A percentile compares a stretch with the other conserved stretches of the same genome.
Evolutionary conservation across 2,113 vertebrate species (phyloP).

Genomic region (Hystrix cristata): DNA sequence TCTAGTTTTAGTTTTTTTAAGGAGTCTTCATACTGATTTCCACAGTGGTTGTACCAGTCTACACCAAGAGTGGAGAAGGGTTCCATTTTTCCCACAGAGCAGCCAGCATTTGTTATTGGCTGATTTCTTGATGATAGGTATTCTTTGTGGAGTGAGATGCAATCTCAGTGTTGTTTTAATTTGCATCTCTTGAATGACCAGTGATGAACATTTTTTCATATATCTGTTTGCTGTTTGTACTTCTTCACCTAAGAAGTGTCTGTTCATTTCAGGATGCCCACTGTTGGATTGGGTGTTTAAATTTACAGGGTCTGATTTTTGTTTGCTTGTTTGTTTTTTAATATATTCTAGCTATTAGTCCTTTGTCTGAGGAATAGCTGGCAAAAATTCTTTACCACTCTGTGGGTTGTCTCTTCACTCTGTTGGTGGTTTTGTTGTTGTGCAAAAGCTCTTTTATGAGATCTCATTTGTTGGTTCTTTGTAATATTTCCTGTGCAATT

Average conservation of each 20-base stretch:
- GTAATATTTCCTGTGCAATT: background rate
- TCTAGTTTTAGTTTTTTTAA: background rate
- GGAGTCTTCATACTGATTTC: background rate
- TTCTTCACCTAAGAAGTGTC: background rate
- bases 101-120: background rate
- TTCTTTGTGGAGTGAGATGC: too few relatives aligned
- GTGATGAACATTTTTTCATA: too few relatives aligned
- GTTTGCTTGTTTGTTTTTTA: too few relatives aligned
- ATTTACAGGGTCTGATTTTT: too few relatives aligned
- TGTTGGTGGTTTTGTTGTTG: background rate
- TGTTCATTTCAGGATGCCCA: too few relatives aligned
- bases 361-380: too few relatives aligned
- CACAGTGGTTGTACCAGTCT: background rate
- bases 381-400: too few relatives aligned
- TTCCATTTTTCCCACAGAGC: background rate
- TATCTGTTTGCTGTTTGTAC: too few relatives aligned
- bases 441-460: background rate
- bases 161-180: too few relatives aligned
- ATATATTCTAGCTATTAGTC: too few relatives aligned
- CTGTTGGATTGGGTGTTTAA: too few relatives aligned
- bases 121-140: background rate
- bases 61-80: background rate
- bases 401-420: background rate
- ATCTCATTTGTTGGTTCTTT: background rate
- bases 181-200: too few relatives aligned